These are phyloP conservation scores for Apaloderma vittatum DNA, from an alignment of 2,113 vertebrate genomes.

Conservation along the genomic window DNA sequence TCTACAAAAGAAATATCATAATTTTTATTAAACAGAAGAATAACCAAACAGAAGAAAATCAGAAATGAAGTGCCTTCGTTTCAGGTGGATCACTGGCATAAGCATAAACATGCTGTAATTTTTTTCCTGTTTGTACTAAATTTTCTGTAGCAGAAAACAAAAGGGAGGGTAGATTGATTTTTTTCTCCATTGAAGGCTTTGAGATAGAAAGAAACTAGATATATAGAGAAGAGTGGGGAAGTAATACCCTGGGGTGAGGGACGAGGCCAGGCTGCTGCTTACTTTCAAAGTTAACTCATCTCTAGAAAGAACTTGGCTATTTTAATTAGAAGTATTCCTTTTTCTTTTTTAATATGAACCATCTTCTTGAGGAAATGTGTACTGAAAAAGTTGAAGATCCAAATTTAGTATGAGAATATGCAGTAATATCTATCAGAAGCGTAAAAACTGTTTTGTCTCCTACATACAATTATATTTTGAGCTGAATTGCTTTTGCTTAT, in stretches of 20 bases:
- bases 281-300: not conserved
- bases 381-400: not conserved
- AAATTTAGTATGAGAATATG: not conserved
- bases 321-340: not conserved
- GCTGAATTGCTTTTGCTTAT: not conserved
- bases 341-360: not conserved
- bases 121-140: not conserved
- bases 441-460: not conserved
- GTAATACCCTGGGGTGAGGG: not conserved
- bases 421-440: not conserved
- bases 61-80: not conserved
- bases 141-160: not conserved
- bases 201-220: not conserved
- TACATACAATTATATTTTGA: not conserved
- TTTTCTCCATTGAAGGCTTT: not conserved
- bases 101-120: not conserved
- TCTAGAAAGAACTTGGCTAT: not conserved
- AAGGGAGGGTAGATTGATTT: fast-evolving
- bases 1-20: not conserved
- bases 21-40: not conserved
- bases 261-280: not conserved
- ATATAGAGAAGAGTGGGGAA: not conserved
- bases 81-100: not conserved
- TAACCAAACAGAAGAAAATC: not conserved
- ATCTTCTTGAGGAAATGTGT: not conserved